Base-by-base conservation (phyloP, 1,140 invertebrate species). In the Zaprionus gabonicus region DNA sequence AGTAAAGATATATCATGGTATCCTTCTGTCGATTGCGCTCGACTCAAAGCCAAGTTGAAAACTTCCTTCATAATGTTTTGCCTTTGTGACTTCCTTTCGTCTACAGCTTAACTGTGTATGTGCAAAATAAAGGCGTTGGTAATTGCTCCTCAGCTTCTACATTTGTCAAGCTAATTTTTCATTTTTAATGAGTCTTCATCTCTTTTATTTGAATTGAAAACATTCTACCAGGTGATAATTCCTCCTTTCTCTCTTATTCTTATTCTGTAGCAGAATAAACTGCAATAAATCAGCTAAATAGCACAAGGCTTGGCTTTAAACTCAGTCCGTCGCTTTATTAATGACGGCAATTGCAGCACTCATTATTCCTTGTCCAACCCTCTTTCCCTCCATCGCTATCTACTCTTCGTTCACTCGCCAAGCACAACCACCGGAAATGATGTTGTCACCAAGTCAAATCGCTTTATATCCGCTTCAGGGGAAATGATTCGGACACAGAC, bases 361-460 rank as follows among this genome's bases (percentile, higher is more conserved):
- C 74, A 73, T 77, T 68, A 77, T 68, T 77, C 31, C 62, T 51
- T 63, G 57, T 63, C 27, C 25, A 12, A 0, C 7, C 25, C 13
- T 7, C 25, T n/a, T 28, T 56, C n/a, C 41, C 41, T 9, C 12
- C 10, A 6, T 25, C 15, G 1, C 34, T 55, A 3, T 31, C 28
- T 34, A 34, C 31, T 34, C 31, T 34, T 34, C 7, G 3, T 34
- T 34, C 31, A 34, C 31, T 34, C 31, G 10, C 31, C 31, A 34
- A 3, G n/a, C 57, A 59, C 49, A 49, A 27, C 57, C 38, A 56
- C n/a, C 58, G 74, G 69, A 76, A 76, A 76, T 67, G 63, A 76
- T 67, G 74, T 71, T 76, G 74, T 76, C 74, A 76, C 68, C 74
- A 66, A 71, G 57, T 66, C 49, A 76, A 76, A 67, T 76, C 62